Conservation (phyloP, 92 coral and sea anemone genomes). For the Porites rus region DNA sequence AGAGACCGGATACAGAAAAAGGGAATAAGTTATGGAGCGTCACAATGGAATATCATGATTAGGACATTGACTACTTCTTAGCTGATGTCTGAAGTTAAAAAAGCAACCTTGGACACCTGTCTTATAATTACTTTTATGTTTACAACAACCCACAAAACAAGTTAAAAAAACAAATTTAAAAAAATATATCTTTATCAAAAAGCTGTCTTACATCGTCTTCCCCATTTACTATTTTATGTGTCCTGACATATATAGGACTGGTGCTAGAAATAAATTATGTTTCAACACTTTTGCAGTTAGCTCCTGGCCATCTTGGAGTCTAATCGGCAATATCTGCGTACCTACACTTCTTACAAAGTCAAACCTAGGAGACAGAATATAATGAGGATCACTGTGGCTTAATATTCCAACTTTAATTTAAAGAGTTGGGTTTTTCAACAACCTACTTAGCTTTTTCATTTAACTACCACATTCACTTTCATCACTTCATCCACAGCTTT, state of each 20-base stretch:
- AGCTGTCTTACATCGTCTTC: slow-evolving; percentile 34
- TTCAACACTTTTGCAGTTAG: slow-evolving; percentile 56
- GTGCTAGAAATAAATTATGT: slow-evolving; percentile 62
- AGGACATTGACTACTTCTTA: slow-evolving; percentile 38
- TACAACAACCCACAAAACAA: too few relatives aligned
- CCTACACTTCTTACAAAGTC: slow-evolving; percentile 66
- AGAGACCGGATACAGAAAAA: slow-evolving; percentile 34
- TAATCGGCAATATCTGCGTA: slow-evolving; percentile 41
- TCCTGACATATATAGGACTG: slow-evolving; percentile 58
- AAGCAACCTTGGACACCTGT: slow-evolving; percentile 26
- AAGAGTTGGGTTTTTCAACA: slow-evolving; percentile 35
- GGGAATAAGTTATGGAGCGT: slow-evolving; percentile 32
- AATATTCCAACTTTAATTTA: slow-evolving; percentile 35
- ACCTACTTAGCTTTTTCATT: slow-evolving; percentile 36
- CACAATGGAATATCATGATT: slow-evolving; percentile 32
- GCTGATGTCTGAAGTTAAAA: slow-evolving; percentile 31
- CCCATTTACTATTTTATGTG: slow-evolving; percentile 24
- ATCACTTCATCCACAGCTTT: slow-evolving; percentile 32
- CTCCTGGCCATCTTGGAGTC: slow-evolving; percentile 62
- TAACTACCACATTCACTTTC: slow-evolving; percentile 37
- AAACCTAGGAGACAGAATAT: slow-evolving; percentile 50
- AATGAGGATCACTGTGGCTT: slow-evolving; percentile 34
- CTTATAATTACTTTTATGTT: slow-evolving; percentile 36
- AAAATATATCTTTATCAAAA: slow-evolving; percentile 1
- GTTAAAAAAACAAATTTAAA: slow-evolving; percentile 17